Evolutionary conservation across 2,113 vertebrate species (phyloP).

Genomic region (Grammomys dolichurus): DNA sequence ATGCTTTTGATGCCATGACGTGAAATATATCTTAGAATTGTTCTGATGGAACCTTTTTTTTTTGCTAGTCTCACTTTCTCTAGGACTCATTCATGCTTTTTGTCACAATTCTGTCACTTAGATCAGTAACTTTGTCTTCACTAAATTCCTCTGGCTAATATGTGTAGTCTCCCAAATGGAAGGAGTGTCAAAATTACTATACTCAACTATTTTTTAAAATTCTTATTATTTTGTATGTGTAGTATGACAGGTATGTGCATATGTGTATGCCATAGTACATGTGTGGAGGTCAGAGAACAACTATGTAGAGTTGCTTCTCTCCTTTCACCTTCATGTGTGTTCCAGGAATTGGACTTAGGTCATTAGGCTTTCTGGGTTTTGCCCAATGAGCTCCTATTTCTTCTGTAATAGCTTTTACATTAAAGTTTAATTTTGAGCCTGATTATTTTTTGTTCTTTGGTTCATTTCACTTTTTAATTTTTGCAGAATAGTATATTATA

Average conservation of each 20-base stretch:
- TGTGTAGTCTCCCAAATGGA: neutral
- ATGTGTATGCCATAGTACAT: neutral
- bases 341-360: neutral
- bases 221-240: neutral
- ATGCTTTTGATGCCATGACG: neutral
- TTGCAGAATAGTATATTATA: slow-evolving; percentile 38
- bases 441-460: slow-evolving; percentile 51
- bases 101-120: neutral
- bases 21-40: neutral
- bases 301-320: neutral
- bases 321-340: neutral
- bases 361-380: neutral
- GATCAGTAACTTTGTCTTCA: neutral
- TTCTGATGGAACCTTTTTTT: neutral
- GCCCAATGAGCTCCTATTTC: neutral
- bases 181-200: neutral
- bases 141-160: neutral
- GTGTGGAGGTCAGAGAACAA: neutral
- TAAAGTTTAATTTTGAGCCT: slow-evolving; percentile 15
- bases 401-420: neutral
- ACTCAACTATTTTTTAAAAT: neutral
- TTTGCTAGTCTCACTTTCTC: neutral
- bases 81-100: neutral
- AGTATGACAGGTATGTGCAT: neutral
- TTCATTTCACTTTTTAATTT: slow-evolving; percentile 10